Evolutionary conservation across 2,888 invertebrate species (phyloP), one percentile per base, ranked within the genome.

Genomic region (Temnothorax rugatulus): DNA sequence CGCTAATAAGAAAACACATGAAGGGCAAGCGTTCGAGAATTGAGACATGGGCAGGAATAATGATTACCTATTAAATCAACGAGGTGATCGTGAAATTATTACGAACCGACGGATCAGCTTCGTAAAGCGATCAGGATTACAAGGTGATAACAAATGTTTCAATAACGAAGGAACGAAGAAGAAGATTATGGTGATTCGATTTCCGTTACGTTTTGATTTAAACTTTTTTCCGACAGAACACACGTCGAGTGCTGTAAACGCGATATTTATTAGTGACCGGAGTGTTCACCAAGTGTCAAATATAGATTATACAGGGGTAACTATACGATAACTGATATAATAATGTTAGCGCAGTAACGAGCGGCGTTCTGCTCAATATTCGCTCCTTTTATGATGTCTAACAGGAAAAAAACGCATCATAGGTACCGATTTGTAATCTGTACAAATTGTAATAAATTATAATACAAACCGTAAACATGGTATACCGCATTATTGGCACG

Each of bases 361-460:
- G 86, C 88, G 89, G 77, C 84, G 82, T 90, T 90, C 84, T 87
- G 90, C 91, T 90, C 88, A 91, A 91, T 90, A 90, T 90, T 86
- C 86, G 90, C 88, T 90, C 90, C 85, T 90, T 91, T 88, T 90
- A 88, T 77, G 87, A 89, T 85, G 91, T 90, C 90, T 86, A 86
- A 90, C 89, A 66, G 81, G 44, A 84, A 29, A 29, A 29, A 29
- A 87, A 86, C 82, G 88, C 87, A 88, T 87, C 84, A 91, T 91
- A 90, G 87, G 79, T 89, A 90, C 86, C 85, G 90, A 87, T 90
- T 91, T 91, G 90, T 90, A 90, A 90, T 90, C 91, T 91, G 91
- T 90, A 91, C 90, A 90, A 90, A 91, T 90, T 91, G 90, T 91
- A 90, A 90, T 90, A 90, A 90, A 90, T 87, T 91, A 91, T 87